Conservation (phyloP, 2,113 vertebrate species). For the Etheostoma spectabile region DNA sequence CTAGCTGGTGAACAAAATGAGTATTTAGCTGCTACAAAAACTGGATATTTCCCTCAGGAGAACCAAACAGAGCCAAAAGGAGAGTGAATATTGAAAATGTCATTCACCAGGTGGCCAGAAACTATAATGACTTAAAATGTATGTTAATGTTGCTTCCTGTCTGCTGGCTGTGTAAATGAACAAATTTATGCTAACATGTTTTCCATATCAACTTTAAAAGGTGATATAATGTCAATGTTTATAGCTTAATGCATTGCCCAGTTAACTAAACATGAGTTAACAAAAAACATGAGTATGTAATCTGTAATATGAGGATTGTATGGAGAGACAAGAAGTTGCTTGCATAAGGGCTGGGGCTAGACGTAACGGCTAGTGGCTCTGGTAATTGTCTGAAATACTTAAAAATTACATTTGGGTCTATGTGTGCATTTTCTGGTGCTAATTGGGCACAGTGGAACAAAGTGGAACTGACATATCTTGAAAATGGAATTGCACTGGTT, state of each 20-base stretch:
- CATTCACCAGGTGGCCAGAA: background rate
- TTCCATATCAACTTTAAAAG: background rate
- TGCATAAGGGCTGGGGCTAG: background rate
- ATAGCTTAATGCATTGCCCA: background rate
- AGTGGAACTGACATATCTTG: conserved; percentile 17
- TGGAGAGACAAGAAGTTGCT: background rate
- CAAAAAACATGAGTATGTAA: background rate
- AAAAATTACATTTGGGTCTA: background rate
- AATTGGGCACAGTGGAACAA: background rate
- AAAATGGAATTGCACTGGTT: conserved; percentile 5
- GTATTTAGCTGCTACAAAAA: background rate
- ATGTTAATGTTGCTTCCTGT: background rate
- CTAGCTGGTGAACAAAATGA: background rate
- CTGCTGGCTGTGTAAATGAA: too few species aligned
- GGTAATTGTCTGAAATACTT: background rate
- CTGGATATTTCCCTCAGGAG: background rate
- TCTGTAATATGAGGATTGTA: background rate
- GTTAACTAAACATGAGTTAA: too few species aligned
- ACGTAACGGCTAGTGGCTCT: background rate
- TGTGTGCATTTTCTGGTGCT: background rate
- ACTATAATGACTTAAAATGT: background rate
- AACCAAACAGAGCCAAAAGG: conserved; percentile 1
- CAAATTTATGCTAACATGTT: background rate
- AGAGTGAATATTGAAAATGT: too few species aligned
- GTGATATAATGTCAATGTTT: background rate